phyloP scores from a whole-genome alignment of 2,113 vertebrate genomes.

The Leptobrachium leishanense region DNA sequence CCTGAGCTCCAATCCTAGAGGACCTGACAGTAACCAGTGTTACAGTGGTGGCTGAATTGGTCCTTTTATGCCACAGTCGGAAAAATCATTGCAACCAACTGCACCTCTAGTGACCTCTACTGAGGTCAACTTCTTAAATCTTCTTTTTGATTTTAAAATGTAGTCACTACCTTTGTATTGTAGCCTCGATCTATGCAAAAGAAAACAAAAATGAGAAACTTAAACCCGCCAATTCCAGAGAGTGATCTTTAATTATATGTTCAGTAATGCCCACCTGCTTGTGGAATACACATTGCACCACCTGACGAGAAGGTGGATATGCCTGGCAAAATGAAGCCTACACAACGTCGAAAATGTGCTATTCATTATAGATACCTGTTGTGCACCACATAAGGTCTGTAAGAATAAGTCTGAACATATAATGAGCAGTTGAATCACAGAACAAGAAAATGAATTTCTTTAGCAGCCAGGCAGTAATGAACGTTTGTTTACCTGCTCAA shows the following conservation, averaged over 20 bases:
- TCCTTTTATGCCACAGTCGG: too few relatives aligned
- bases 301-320: background rate
- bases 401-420: constrained; percentile 30
- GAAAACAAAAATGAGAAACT: background rate
- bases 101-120: too few relatives aligned
- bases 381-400: constrained; percentile 12
- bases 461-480: constrained; percentile 6
- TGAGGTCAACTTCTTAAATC: too few relatives aligned
- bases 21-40: too few relatives aligned
- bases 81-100: too few relatives aligned
- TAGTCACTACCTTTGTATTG: background rate
- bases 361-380: constrained; percentile 21
- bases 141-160: background rate
- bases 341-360: background rate
- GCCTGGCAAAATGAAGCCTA: background rate
- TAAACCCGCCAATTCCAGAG: background rate
- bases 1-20: too few relatives aligned
- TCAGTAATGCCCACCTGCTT: background rate
- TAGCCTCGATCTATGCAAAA: background rate
- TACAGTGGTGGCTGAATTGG: too few relatives aligned
- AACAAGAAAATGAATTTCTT: constrained; percentile 5
- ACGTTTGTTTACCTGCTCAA: constrained; percentile 26
- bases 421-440: constrained; percentile 20
- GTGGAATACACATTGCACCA: background rate
- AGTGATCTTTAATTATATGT: constrained; percentile 8